phyloP scores from a whole-genome alignment of 2,113 vertebrate species.

The Micronycteris hirsuta region DNA sequence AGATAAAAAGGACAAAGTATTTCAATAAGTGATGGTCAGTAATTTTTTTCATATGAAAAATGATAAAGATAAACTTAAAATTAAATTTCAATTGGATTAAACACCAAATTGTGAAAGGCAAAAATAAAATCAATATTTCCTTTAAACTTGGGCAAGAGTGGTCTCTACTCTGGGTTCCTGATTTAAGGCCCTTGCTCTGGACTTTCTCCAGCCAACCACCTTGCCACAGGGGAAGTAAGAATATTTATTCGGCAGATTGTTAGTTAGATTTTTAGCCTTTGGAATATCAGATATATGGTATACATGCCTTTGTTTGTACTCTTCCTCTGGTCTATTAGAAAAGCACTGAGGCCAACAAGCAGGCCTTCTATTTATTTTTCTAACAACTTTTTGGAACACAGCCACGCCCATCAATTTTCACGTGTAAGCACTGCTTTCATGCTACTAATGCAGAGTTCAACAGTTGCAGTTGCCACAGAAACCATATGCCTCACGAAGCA shows the following conservation, averaged over 20 bases:
- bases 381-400: not conserved
- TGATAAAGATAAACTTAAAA: not conserved
- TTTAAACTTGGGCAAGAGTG: not conserved
- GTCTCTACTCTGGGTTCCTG: not conserved
- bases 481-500: not conserved
- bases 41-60: not conserved
- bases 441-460: not conserved
- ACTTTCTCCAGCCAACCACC: not conserved
- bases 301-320: not conserved
- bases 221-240: not conserved
- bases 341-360: not conserved
- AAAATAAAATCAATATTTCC: not conserved
- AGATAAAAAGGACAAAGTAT: not conserved
- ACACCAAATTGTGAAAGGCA: not conserved
- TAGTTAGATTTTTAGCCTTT: not conserved
- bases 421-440: not conserved
- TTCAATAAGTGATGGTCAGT: not conserved
- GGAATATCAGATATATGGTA: not conserved
- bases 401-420: not conserved
- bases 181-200: not conserved
- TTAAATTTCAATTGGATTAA: not conserved
- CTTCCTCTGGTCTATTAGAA: not conserved
- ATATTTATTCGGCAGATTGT: not conserved
- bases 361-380: not conserved
- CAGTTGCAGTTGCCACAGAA: not conserved